These are phyloP conservation scores for Rhagonycha lutea DNA, from an alignment of 2,888 invertebrate genomes.

Conservation along the genomic window DNA sequence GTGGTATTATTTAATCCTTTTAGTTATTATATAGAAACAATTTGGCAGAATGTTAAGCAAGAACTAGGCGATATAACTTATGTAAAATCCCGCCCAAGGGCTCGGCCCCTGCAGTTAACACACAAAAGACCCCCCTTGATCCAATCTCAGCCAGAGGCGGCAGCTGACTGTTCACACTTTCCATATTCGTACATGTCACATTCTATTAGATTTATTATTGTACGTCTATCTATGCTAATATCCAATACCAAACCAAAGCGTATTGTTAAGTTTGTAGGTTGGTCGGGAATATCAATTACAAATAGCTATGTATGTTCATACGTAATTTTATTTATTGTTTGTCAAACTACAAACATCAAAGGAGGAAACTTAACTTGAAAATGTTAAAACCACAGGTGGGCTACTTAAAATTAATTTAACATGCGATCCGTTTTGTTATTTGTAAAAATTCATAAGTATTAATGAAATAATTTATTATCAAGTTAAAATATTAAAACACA, in stretches of 20 bases:
- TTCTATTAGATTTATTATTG: slow-evolving; percentile 31
- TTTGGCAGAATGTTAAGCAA: slow-evolving; percentile 29
- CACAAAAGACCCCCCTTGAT: slow-evolving; percentile 50
- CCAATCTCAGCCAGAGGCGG: slow-evolving; percentile 47
- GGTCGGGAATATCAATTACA: slow-evolving; percentile 20
- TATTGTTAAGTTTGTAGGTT: slow-evolving; percentile 5
- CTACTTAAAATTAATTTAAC: slow-evolving; percentile 17
- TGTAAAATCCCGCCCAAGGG: slow-evolving; percentile 49
- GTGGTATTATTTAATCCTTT: neutral
- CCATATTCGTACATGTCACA: slow-evolving; percentile 32
- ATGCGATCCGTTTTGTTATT: slow-evolving; percentile 11
- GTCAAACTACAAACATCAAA: slow-evolving; percentile 3
- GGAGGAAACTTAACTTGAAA: neutral
- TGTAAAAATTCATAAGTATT: slow-evolving; percentile 7
- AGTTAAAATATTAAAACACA: neutral
- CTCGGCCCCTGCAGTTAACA: slow-evolving; percentile 51
- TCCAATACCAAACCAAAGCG: slow-evolving; percentile 14
- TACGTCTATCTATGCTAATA: slow-evolving; percentile 27
- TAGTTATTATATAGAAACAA: slow-evolving; percentile 9
- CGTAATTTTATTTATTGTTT: slow-evolving; percentile 1
- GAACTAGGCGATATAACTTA: slow-evolving; percentile 43
- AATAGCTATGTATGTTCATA: neutral
- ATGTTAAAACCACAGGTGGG: neutral
- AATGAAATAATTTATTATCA: neutral
- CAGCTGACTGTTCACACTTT: slow-evolving; percentile 51